Evolutionary conservation across 1,140 invertebrate species (phyloP), one percentile per base, ranked within the genome.

Genomic region (Drosophila busckii): DNA sequence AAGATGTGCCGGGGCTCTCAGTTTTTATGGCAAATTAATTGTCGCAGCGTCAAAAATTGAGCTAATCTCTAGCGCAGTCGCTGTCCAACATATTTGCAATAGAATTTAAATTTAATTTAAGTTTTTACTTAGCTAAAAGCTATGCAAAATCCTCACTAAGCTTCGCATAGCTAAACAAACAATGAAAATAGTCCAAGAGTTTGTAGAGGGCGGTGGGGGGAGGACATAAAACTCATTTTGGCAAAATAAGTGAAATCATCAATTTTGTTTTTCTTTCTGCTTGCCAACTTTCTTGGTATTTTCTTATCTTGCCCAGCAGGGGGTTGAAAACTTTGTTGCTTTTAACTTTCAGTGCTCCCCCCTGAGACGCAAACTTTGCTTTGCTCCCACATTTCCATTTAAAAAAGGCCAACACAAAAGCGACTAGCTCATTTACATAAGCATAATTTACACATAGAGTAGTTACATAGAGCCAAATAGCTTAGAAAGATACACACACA

Each of bases 391-490:
- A 16, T 9, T 52, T 19, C 28, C 37, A 16, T 49, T 48, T 44
- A 59, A 64, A n/a, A 64, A 48, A 46, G 50, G 16, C 31, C 10
- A 45, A 38, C 50, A 54, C 52, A 58, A 76, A 67, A 42, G 66
- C 64, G 26, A 38, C 40, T 48, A 35, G 34, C 75, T 75, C 75
- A 82, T 82, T 82, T 82, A 82, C 75, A 82, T 82, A 82, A 82
- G 76, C 75, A 82, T 83, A 82, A 82, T 82, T 82, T 82, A 55
- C 75, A 82, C 76, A 82, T 83, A 82, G 68, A 82, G 70, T 80
- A 80, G 75, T 82, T 75, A 82, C 69, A 66, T 70, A 62, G n/a
- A n/a, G 65, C 65, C 56, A 59, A 73, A 61, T 58, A 71, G 46
- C 19, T 32, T 29, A 32, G 17, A 28, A 12, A 53, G 32, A 65